Percentiles rank a stretch among this genome's conserved stretches.
These are phyloP conservation scores for Huso huso DNA, from an alignment of 2,797 vertebrate species.

Conservation along the genomic window DNA sequence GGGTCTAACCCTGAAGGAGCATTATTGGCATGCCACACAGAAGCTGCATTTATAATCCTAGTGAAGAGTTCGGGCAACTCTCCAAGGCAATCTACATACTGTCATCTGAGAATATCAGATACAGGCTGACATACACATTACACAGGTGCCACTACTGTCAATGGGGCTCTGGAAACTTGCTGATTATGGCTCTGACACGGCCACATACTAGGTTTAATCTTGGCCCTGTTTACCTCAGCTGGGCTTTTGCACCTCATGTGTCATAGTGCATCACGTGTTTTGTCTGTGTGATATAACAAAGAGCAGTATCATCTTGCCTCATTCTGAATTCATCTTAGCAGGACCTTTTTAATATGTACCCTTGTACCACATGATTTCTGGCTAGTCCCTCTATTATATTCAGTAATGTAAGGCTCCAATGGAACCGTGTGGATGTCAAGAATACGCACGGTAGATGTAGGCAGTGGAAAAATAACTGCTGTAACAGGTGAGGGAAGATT, in stretches of 20 bases:
- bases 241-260: slow-evolving; percentile 28
- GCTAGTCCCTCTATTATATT: slow-evolving; percentile 37
- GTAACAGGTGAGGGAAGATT: slow-evolving; percentile 35
- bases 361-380: slow-evolving; percentile 38
- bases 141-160: slow-evolving; percentile 40
- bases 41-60: slow-evolving; percentile 33
- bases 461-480: slow-evolving; percentile 12
- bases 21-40: slow-evolving; percentile 35
- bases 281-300: slow-evolving; percentile 32
- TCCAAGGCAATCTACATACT: slow-evolving; percentile 17
- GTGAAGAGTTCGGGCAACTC: slow-evolving; percentile 30
- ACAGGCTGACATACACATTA: slow-evolving; percentile 5
- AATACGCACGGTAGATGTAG: neutral
- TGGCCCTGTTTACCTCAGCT: slow-evolving; percentile 11
- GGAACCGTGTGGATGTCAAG: slow-evolving; percentile 22
- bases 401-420: slow-evolving; percentile 30
- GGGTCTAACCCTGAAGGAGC: slow-evolving; percentile 17
- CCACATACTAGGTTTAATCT: slow-evolving; percentile 25
- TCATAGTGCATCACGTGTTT: slow-evolving; percentile 39
- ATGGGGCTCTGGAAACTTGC: slow-evolving; percentile 7
- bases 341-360: slow-evolving; percentile 23
- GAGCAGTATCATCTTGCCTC: slow-evolving; percentile 14
- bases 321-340: slow-evolving; percentile 28
- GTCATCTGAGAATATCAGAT: slow-evolving; percentile 17
- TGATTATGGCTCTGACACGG: slow-evolving; percentile 18